phyloP scores from a whole-genome alignment of 2,113 vertebrate species.

The Callopanchax toddi region DNA sequence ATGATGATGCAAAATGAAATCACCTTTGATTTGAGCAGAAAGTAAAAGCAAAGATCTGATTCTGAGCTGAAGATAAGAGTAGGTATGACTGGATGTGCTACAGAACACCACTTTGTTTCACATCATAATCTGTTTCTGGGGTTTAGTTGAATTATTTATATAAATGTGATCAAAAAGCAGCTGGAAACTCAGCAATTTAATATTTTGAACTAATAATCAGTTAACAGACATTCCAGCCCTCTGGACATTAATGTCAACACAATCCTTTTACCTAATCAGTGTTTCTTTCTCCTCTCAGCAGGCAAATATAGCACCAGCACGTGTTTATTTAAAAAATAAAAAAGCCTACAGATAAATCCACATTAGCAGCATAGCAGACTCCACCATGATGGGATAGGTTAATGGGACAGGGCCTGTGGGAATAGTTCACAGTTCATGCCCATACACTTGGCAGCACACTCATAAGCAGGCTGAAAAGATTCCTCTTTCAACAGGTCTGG shows the following conservation, averaged over 20 bases:
- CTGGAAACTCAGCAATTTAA: neutral
- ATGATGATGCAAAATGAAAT: constrained; percentile 30
- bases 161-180: constrained; percentile 35
- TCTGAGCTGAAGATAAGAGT: constrained; percentile 2
- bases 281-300: constrained; percentile 18
- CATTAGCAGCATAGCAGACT: constrained; percentile 52
- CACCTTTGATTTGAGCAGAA: constrained; percentile 45
- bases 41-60: constrained; percentile 53
- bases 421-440: constrained; percentile 42
- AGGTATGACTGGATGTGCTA: constrained; percentile 20
- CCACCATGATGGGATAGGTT: constrained; percentile 55
- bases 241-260: constrained; percentile 10
- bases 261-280: constrained; percentile 34
- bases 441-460: constrained; percentile 31
- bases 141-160: constrained; percentile 35
- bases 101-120: constrained; percentile 17
- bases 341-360: constrained; percentile 61
- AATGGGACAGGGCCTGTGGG: constrained; percentile 63
- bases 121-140: constrained; percentile 27
- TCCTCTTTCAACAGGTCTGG: constrained; percentile 27
- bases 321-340: constrained; percentile 72
- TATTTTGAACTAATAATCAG: neutral
- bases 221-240: neutral
- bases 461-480: constrained; percentile 5
- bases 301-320: constrained; percentile 55